phyloP scores from a whole-genome alignment of 64 coral and sea anemone genomes.

The Anthopleura sola region DNA sequence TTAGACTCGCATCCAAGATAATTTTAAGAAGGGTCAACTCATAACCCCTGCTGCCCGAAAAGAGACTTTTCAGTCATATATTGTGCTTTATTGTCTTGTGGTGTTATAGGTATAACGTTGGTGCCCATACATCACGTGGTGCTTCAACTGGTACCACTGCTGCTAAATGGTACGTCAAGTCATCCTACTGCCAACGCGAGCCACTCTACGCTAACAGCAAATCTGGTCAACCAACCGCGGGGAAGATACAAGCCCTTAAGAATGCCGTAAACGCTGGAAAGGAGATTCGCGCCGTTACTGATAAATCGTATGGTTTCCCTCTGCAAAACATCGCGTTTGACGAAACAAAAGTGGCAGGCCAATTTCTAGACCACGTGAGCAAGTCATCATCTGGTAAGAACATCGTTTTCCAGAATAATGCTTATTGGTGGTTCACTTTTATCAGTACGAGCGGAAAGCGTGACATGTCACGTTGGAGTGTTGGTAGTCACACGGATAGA shows the following conservation, averaged over 20 bases:
- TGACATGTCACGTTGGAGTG: constrained; percentile 96
- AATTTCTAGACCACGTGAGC: constrained; percentile 78
- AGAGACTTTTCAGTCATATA: too few species aligned
- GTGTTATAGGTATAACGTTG: constrained; percentile 59
- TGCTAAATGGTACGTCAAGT: constrained; percentile 67
- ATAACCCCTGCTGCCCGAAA: too few species aligned
- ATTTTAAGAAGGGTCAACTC: too few species aligned
- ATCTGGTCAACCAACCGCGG: constrained; percentile 26
- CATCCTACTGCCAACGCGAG: neutral
- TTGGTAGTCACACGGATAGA: constrained; percentile 48
- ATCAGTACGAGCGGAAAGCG: constrained; percentile 68
- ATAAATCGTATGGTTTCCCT: constrained; percentile 28
- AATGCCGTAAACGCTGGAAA: constrained; percentile 41
- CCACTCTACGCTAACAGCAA: constrained; percentile 52
- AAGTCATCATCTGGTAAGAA: neutral
- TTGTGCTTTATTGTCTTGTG: neutral
- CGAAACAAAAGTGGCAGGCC: constrained; percentile 29
- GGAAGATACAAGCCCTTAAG: constrained; percentile 30
- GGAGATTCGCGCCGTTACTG: constrained; percentile 61
- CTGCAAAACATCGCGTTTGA: constrained; percentile 62
- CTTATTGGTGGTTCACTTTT: constrained; percentile 80
- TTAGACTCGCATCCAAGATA: too few species aligned
- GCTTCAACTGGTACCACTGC: constrained; percentile 21
- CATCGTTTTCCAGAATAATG: constrained; percentile 54
- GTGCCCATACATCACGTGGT: constrained; percentile 54